These are phyloP conservation scores for Drosophila affinis DNA, from an alignment of 2,888 invertebrate species.

Conservation along the genomic window DNA sequence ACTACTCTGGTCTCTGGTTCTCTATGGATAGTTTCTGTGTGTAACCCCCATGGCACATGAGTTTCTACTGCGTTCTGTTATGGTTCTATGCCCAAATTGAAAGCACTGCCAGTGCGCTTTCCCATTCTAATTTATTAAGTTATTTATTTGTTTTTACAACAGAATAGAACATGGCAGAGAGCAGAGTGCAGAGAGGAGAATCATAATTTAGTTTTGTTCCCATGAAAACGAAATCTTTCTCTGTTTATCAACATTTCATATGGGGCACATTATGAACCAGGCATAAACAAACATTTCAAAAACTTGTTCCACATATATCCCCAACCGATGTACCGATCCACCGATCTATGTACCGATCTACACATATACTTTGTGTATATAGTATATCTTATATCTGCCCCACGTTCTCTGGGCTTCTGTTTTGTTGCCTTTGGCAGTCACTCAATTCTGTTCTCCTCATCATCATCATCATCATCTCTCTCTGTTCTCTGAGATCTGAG, in stretches of 20 bases:
- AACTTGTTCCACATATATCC: slow-evolving; percentile 29
- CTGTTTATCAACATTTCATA: slow-evolving; percentile 35
- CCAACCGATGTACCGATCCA: background rate
- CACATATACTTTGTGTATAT: slow-evolving; percentile 11
- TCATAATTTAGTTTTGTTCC: slow-evolving; percentile 33
- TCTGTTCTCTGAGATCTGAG: background rate
- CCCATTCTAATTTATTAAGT: slow-evolving; percentile 41
- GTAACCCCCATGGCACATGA: slow-evolving; percentile 11
- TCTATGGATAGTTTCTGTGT: slow-evolving; percentile 3
- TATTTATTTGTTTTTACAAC: slow-evolving; percentile 33
- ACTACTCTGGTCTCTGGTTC: background rate
- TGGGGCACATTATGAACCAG: slow-evolving; percentile 53
- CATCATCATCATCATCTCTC: background rate
- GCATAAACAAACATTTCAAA: slow-evolving; percentile 71
- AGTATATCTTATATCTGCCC: slow-evolving; percentile 16
- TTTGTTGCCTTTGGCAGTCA: slow-evolving; percentile 49
- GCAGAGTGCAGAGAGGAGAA: slow-evolving; percentile 12
- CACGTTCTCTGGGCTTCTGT: slow-evolving; percentile 35
- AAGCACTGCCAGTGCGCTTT: slow-evolving; percentile 41
- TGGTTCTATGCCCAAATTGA: slow-evolving; percentile 69
- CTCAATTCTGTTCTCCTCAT: slow-evolving; percentile 21
- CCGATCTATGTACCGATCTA: background rate
- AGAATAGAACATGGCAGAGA: slow-evolving; percentile 8
- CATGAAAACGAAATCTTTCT: slow-evolving; percentile 1
- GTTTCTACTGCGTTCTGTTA: slow-evolving; percentile 39